phyloP scores from a whole-genome alignment of 2,113 vertebrate species.

The Petromus typicus region DNA sequence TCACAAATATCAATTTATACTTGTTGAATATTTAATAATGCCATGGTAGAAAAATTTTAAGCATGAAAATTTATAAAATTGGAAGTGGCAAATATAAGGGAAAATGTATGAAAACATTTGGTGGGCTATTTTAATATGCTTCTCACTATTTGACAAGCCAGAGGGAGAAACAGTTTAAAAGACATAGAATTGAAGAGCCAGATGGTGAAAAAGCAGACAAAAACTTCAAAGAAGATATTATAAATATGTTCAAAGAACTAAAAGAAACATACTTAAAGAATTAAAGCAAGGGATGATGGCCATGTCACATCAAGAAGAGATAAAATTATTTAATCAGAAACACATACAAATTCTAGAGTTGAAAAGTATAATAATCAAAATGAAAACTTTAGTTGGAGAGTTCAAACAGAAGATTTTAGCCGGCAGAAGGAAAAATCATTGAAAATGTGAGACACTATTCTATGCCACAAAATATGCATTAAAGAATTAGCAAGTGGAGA shows the following conservation, averaged over 20 bases:
- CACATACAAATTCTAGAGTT: constrained; percentile 22
- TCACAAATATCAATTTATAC: constrained; percentile 37
- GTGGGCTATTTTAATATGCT: constrained; percentile 31
- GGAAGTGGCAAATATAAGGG: constrained; percentile 24
- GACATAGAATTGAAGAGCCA: background rate
- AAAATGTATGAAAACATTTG: background rate
- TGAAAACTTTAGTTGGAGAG: background rate
- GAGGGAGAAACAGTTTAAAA: constrained; percentile 36
- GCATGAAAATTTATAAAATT: background rate
- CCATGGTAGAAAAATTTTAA: background rate
- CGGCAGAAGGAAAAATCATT: background rate
- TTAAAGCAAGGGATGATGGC: background rate
- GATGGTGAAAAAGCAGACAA: background rate
- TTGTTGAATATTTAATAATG: background rate
- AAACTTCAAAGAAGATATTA: constrained; percentile 13
- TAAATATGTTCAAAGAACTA: background rate
- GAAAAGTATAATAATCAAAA: background rate
- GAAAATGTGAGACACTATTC: background rate
- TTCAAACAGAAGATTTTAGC: background rate
- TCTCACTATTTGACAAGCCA: constrained; percentile 44
- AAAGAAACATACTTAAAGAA: constrained; percentile 43
- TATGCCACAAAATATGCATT: background rate
- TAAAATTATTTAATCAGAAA: constrained; percentile 55
- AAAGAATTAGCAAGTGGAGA: background rate
- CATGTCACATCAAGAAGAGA: background rate